A percentile compares a stretch with the other conserved stretches of the same genome.
These are phyloP conservation scores for Anser brachyrhynchus DNA, from an alignment of 2,113 vertebrate species.

Conservation along the genomic window DNA sequence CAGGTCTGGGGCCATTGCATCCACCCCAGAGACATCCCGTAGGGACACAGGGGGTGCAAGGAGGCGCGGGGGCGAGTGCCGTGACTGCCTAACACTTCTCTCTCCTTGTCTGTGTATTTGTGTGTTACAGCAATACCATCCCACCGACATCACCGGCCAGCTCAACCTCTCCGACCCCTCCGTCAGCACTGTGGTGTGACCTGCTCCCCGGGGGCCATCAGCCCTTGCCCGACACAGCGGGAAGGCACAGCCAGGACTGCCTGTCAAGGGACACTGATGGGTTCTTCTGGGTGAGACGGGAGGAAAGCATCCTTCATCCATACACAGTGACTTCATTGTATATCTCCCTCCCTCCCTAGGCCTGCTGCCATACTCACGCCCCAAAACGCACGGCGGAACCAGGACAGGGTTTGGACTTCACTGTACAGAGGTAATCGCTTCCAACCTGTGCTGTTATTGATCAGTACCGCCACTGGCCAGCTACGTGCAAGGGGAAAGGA, in stretches of 20 bases:
- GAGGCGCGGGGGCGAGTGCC: neutral
- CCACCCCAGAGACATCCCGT: conserved; percentile 4
- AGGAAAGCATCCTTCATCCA: conserved; percentile 65
- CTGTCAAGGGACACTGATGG: conserved; percentile 67
- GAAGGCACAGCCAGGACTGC: conserved; percentile 54
- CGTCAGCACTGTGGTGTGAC: conserved; percentile 99
- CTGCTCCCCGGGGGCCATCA: conserved; percentile 65
- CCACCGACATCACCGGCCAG: conserved; percentile 98
- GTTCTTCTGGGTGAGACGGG: conserved; percentile 59
- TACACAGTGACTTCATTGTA: conserved; percentile 55
- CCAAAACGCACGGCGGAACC: neutral
- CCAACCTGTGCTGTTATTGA: neutral
- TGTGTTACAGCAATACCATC: conserved; percentile 96
- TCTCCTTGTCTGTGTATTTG: conserved; percentile 83
- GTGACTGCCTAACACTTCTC: conserved; percentile 66
- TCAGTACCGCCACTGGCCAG: neutral
- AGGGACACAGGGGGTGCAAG: conserved; percentile 18
- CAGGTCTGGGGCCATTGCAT: neutral
- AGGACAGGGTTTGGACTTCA: conserved; percentile 29
- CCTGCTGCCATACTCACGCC: conserved; percentile 7
- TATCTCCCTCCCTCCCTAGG: conserved; percentile 44
- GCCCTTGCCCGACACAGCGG: conserved; percentile 34
- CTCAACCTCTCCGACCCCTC: conserved; percentile 99
- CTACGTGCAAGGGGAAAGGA: neutral
- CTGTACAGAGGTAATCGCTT: conserved; percentile 28